phyloP scores from a whole-genome alignment of 1,140 invertebrate genomes.

The Eciton burchellii region DNA sequence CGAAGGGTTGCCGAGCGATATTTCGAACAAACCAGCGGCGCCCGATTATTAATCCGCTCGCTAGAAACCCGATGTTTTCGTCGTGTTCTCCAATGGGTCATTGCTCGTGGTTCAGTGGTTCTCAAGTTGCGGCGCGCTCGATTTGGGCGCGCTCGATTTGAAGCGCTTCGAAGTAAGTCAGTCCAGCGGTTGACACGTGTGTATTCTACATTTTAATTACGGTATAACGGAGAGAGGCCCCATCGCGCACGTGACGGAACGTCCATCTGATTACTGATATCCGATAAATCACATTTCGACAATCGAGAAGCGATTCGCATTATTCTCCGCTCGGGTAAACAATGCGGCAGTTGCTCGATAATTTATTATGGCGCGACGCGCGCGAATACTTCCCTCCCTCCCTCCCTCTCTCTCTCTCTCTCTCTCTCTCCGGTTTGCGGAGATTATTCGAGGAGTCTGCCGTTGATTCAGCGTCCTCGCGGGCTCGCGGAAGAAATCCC shows the following conservation, averaged over 20 bases:
- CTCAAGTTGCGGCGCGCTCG: constrained; percentile 54
- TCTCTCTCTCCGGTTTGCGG: no score
- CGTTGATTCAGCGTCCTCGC: constrained; percentile 35
- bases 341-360: not conserved
- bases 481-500: constrained; percentile 46
- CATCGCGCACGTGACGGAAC: not conserved
- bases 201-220: not conserved
- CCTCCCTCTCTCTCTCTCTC: no score
- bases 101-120: constrained; percentile 66
- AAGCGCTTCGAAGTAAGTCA: not conserved
- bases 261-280: not conserved
- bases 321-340: not conserved
- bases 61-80: constrained; percentile 75
- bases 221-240: not conserved
- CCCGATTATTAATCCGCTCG: constrained; percentile 74
- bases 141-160: not conserved
- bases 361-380: not conserved
- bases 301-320: not conserved
- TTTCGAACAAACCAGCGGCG: constrained; percentile 69
- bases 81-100: constrained; percentile 70
- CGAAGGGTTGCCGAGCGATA: constrained; percentile 68
- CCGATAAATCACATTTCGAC: not conserved
- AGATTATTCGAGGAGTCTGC: constrained; percentile 36
- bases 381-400: no score
- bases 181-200: not conserved